These are phyloP conservation scores for Gisinianus flammeolus DNA, from an alignment of 2,888 invertebrate genomes.

Conservation along the genomic window DNA sequence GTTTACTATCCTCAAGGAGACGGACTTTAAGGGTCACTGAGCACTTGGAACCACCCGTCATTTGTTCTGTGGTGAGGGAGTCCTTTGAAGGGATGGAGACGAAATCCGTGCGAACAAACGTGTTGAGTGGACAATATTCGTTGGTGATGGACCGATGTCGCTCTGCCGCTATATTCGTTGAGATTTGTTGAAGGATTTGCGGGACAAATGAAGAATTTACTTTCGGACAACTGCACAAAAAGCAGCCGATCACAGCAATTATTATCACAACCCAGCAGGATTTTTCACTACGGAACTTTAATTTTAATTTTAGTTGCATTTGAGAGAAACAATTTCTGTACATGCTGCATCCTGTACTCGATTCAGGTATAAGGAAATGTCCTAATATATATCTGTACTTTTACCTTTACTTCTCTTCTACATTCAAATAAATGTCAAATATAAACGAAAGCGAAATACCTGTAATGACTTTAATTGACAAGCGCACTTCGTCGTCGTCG, in stretches of 20 bases:
- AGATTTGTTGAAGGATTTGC: not conserved
- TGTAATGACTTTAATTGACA: no score
- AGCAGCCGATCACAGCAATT: not conserved
- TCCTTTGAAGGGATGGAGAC: not conserved
- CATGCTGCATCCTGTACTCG: no score
- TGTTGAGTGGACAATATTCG: not conserved
- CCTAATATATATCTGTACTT: not conserved
- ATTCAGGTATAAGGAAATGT: not conserved
- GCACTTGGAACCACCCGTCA: not conserved
- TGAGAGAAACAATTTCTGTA: no score
- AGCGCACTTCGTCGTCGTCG: no score
- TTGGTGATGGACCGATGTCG: not conserved
- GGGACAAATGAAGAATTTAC: not conserved
- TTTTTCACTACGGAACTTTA: not conserved
- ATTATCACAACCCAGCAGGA: not conserved
- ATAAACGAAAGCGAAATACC: no score
- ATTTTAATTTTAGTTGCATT: not conserved
- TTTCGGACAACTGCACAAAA: not conserved
- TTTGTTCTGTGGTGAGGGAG: not conserved
- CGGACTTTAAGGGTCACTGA: not conserved
- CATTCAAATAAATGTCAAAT: no score
- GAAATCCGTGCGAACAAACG: not conserved
- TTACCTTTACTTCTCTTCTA: no score
- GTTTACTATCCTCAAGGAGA: not conserved
- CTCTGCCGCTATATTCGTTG: not conserved